Base-by-base conservation (phyloP, 2,888 invertebrate species). In the Agonum fuliginosum region DNA sequence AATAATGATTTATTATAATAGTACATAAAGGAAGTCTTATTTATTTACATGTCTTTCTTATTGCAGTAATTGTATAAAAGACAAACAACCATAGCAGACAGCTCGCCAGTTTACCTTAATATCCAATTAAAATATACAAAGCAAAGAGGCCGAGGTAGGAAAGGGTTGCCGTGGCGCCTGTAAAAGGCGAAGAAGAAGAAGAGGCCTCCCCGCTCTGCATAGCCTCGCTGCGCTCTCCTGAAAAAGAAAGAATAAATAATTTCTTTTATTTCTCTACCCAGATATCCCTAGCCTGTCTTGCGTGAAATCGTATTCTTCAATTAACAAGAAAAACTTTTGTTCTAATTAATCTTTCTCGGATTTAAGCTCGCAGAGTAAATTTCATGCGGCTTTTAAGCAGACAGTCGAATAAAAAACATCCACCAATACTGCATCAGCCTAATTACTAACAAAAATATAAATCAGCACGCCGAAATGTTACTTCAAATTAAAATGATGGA, bases 211-310 rank as follows among this genome's bases (percentile, higher is more conserved):
- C 19, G 20, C 91, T 89, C 85, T 92, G 92, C 92, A 92, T 92
- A 78, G 91, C 90, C 84, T 92, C 92, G 82, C 88, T 87, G 79
- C 87, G 88, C 82, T 89, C 89, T 70, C 86, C 89, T 90, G 85
- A 34, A 87, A 87, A 81, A 81, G 83, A 51, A 72, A 72, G 54
- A 54, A 72, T 72, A 72, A 72, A 72, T 72, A 72, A 72, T 54
- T 72, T 51, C 72, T 37, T 72, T 72, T 72, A 72, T 72, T 72
- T 72, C 51, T 34, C 72, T 27, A 20, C 22, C 72, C 51, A 34
- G 72, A 72, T 72, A 72, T 30, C 72, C 34, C 48, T 54, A 72
- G 41, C 54, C 34, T 54, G 30, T 54, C 54, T 72, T 27, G 72
- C 72, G 54, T 72, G 22, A 72, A 72, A 72, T 72, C 72, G 72